Conservation (phyloP, 2,888 invertebrate genomes). For the Philopedon plagiatum region DNA sequence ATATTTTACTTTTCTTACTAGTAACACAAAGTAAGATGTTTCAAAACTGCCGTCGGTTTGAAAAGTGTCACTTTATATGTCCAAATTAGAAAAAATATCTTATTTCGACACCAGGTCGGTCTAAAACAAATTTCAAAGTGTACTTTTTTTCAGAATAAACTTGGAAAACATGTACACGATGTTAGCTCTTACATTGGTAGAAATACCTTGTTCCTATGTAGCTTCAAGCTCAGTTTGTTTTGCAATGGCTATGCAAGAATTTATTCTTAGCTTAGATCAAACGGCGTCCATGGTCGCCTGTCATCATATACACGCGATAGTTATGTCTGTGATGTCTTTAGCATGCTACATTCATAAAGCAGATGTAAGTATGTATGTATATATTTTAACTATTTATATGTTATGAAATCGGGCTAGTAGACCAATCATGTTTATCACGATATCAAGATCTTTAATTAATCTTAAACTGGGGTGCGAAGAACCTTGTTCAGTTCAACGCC, state of each 20-base stretch:
- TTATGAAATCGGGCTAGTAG: no score
- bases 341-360: conserved; percentile 77
- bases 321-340: conserved; percentile 74
- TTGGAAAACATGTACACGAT: conserved; percentile 72
- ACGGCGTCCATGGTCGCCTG: conserved; percentile 56
- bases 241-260: conserved; percentile 75
- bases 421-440: no score
- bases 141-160: conserved; percentile 64
- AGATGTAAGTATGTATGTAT: conserved; percentile 56
- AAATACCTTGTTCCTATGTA: conserved; percentile 75
- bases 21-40: no score
- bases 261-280: conserved; percentile 63
- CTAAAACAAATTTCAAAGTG: no score
- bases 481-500: no score
- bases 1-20: no score
- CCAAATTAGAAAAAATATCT: no score
- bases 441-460: no score
- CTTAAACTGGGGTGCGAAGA: no score
- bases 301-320: conserved; percentile 74
- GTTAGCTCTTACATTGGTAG: conserved; percentile 72
- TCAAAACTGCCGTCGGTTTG: no score
- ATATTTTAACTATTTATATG: neutral
- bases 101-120: no score
- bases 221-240: conserved; percentile 74
- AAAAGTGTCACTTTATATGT: no score